Conservation (phyloP, 2,888 invertebrate genomes). For the Andrena dorsata region DNA sequence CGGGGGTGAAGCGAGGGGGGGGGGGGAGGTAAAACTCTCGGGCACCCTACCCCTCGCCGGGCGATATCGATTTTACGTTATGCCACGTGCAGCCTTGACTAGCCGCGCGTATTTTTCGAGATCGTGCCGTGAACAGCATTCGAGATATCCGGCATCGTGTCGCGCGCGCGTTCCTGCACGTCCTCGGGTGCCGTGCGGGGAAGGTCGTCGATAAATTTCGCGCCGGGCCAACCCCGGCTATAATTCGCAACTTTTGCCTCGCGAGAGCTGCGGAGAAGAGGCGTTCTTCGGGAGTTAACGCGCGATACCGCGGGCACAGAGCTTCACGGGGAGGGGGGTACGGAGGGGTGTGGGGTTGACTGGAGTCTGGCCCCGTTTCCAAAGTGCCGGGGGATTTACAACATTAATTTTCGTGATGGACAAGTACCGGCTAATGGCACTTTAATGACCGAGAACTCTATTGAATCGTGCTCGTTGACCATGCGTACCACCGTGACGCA, state of each 20-base stretch:
- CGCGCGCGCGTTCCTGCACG: slow-evolving; percentile 14
- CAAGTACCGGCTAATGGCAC: slow-evolving; percentile 62
- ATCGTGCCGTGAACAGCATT: slow-evolving; percentile 15
- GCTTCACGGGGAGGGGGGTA: background rate
- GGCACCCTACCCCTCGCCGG: slow-evolving; percentile 9
- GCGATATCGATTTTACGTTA: slow-evolving; percentile 66
- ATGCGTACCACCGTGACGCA: slow-evolving; percentile 57
- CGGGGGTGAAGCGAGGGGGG: background rate
- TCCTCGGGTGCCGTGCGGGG: background rate
- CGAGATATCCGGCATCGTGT: slow-evolving; percentile 10
- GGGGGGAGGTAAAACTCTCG: background rate
- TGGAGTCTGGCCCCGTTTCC: slow-evolving; percentile 30
- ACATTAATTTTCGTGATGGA: slow-evolving; percentile 69
- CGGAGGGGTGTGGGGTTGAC: background rate
- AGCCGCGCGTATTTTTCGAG: slow-evolving; percentile 54
- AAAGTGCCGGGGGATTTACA: slow-evolving; percentile 49
- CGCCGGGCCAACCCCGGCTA: background rate
- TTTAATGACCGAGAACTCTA: slow-evolving; percentile 67
- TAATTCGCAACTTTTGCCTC: slow-evolving; percentile 25
- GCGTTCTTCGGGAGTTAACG: slow-evolving; percentile 3
- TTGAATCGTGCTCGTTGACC: slow-evolving; percentile 62
- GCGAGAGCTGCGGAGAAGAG: background rate
- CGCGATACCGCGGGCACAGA: background rate
- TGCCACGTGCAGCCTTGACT: slow-evolving; percentile 62
- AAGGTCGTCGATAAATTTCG: slow-evolving; percentile 35